A percentile compares a stretch with the other conserved stretches of the same genome.
These are phyloP conservation scores for Neotragus pygmaeus DNA, from an alignment of 2,113 vertebrate species.

Conservation along the genomic window DNA sequence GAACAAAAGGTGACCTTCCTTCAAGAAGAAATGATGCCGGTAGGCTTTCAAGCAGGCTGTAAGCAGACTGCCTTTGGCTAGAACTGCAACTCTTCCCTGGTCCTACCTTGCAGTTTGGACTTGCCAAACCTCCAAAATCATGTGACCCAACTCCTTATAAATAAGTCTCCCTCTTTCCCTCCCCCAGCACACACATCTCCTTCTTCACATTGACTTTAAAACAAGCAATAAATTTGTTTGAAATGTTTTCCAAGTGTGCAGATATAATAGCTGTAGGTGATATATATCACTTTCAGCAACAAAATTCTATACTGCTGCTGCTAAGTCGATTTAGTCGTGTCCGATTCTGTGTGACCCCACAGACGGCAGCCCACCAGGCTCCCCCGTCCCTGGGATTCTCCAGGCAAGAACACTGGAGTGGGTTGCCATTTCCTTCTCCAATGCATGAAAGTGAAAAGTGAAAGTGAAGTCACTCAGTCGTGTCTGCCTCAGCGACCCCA, in stretches of 20 bases:
- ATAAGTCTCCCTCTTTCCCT: not conserved
- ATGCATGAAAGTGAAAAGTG: too few relatives aligned
- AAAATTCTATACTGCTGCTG: not conserved
- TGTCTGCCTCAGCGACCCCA: too few relatives aligned
- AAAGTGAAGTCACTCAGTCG: too few relatives aligned
- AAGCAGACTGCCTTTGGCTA: not conserved
- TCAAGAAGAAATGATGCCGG: not conserved
- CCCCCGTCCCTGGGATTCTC: too few relatives aligned
- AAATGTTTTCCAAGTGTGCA: not conserved
- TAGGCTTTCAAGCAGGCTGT: not conserved
- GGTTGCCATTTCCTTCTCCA: too few relatives aligned
- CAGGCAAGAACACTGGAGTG: too few relatives aligned
- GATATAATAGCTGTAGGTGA: not conserved
- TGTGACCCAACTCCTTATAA: not conserved
- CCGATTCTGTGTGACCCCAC: too few relatives aligned
- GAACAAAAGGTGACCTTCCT: not conserved
- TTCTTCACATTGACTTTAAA: not conserved
- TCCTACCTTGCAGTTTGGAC: not conserved
- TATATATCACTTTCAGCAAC: not conserved
- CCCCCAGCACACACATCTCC: not conserved
- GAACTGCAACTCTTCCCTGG: not conserved
- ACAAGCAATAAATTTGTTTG: not conserved
- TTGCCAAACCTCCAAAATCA: not conserved
- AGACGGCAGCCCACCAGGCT: too few relatives aligned
- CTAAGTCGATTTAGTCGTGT: too few relatives aligned